Evolutionary conservation across 2,888 invertebrate genomes (phyloP), one percentile per base, ranked within the genome.

Genomic region (Oligia strigilis): DNA sequence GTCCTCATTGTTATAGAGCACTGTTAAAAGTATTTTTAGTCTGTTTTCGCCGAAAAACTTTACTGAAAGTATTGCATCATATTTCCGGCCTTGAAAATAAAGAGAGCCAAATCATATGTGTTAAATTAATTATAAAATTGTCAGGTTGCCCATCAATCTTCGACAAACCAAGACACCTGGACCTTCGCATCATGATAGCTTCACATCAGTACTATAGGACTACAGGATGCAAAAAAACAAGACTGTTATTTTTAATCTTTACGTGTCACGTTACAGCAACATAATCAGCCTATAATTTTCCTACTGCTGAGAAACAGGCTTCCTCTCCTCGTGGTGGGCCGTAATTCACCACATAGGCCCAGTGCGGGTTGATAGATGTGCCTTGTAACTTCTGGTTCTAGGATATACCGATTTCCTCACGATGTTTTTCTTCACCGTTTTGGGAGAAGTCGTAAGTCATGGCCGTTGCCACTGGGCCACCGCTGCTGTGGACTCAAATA

Each of bases 41-140:
- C 4, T 36, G 14, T 23, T 52, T 36, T 14, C 23, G 4, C 2
- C 14, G 70, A 23, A 70, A 70, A 23, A 23, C 13, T 4, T 23
- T 8, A 70, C 52, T 52, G 8, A 13, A 23, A 14, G 1, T 4
- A 8, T 4, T 0, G 2, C 4, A 8, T 4, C 0, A 2, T 23
- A 40, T 66, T 6, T 52, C 36, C 8, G 8, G 8, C n/a, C 0
- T n/a, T 29, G 29, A 60, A 60, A 60, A 60, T 62, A 29, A n/a
- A 43, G 9, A 65, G 19, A 67, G n/a, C 17, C 11, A 69, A n/a
- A n/a, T 17, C n/a, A n/a, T 43, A 43, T 67, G 5, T 36, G 19
- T 65, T 40, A 5, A 19, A 23, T 36, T n/a, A 13, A 40, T 13
- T 23, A 66, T 23, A 43, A 23, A 43, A 67, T n/a, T 4, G n/a